These are phyloP conservation scores for Drosophila nigricruria DNA, from an alignment of 2,888 invertebrate species.

Conservation along the genomic window DNA sequence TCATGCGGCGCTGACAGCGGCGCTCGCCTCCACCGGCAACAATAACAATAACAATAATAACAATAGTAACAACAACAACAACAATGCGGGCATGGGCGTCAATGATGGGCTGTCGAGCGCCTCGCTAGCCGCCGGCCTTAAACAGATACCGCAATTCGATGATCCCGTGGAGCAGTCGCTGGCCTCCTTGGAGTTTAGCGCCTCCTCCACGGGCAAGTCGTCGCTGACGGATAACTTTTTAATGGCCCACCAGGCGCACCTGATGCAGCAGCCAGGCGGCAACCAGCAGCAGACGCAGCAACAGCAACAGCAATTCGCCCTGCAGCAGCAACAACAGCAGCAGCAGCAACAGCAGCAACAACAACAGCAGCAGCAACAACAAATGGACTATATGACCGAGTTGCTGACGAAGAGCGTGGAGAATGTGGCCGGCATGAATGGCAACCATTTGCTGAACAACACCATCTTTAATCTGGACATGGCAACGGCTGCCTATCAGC, in stretches of 20 bases:
- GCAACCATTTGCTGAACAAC: slow-evolving; percentile 76
- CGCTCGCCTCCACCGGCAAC: slow-evolving; percentile 56
- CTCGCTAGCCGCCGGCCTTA: slow-evolving; percentile 78
- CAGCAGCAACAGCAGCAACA: slow-evolving; percentile 64
- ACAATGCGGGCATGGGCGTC: slow-evolving; percentile 21
- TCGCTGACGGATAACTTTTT: slow-evolving; percentile 80
- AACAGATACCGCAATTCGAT: slow-evolving; percentile 86
- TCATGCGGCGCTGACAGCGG: slow-evolving; percentile 67
- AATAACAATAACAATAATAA: slow-evolving; percentile 35
- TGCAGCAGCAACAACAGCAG: slow-evolving; percentile 77
- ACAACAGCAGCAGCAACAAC: slow-evolving; percentile 85
- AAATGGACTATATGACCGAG: slow-evolving; percentile 85
- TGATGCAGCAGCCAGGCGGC: slow-evolving; percentile 71
- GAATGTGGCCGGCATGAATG: slow-evolving; percentile 83
- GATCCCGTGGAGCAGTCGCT: slow-evolving; percentile 90
- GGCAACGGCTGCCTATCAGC: slow-evolving; percentile 73
- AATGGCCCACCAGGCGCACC: slow-evolving; percentile 85
- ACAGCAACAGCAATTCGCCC: slow-evolving; percentile 72
- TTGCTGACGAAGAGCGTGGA: slow-evolving; percentile 81
- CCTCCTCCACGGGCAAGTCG: slow-evolving; percentile 84
- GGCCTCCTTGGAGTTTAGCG: slow-evolving; percentile 89
- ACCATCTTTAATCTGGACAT: slow-evolving; percentile 81
- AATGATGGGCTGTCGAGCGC: slow-evolving; percentile 56
- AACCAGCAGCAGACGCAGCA: slow-evolving; percentile 84
- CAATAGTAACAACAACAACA: slow-evolving; percentile 36